Evolutionary conservation across 1,140 invertebrate genomes (phyloP).

Genomic region (Pogonognathellus flavescens): DNA sequence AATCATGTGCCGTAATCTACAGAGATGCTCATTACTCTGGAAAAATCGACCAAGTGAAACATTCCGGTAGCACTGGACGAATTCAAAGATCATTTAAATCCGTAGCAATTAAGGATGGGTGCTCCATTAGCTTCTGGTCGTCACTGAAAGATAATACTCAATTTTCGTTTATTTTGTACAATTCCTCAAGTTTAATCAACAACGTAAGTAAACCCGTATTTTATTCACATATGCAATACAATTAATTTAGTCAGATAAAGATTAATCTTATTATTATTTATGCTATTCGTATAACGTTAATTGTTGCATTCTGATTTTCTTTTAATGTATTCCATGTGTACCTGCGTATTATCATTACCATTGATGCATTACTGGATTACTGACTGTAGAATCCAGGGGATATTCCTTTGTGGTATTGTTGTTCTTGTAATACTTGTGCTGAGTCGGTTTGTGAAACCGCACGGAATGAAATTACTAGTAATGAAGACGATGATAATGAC

Average conservation of each 20-base stretch:
- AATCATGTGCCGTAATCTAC: conserved; percentile 8
- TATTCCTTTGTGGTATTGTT: conserved; percentile 2
- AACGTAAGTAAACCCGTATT: conserved; percentile 4
- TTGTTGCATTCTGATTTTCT: too few relatives aligned
- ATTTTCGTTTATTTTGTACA: conserved; percentile 7
- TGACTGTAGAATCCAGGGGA: conserved; percentile 8
- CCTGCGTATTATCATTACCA: too few relatives aligned
- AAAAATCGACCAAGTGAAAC: not conserved
- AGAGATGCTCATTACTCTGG: not conserved
- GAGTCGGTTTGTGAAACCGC: conserved; percentile 13
- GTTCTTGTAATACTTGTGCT: conserved; percentile 1
- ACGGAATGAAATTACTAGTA: conserved; percentile 10
- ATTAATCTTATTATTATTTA: too few relatives aligned
- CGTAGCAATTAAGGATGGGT: not conserved
- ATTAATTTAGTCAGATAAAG: too few relatives aligned
- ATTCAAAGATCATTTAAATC: not conserved
- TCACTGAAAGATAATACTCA: not conserved
- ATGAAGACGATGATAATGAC: conserved; percentile 5
- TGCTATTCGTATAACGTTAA: not conserved
- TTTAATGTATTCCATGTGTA: too few relatives aligned
- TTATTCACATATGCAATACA: too few relatives aligned
- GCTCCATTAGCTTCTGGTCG: conserved; percentile 25
- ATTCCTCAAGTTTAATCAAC: not conserved
- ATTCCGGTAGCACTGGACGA: not conserved
- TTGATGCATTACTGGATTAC: too few relatives aligned